Evolutionary conservation across 2,797 vertebrate genomes (phyloP).

Genomic region (Bradypus variegatus): DNA sequence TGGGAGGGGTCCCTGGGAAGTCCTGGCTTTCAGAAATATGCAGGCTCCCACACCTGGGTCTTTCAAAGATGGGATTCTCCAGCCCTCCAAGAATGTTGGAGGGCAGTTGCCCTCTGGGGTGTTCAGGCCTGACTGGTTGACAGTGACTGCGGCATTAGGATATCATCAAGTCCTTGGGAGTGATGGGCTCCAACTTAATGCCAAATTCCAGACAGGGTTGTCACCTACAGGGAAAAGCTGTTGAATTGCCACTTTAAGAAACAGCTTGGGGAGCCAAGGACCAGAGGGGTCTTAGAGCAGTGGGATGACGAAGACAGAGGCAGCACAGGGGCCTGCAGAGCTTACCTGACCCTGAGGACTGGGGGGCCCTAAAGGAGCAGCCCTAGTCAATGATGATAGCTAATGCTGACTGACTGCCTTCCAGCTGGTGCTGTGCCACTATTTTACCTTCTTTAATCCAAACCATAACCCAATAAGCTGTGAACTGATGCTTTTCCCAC

Average conservation of each 20-base stretch:
- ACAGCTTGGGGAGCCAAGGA: background rate
- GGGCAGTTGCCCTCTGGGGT: background rate
- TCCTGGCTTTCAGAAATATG: background rate
- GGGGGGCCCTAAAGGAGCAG: background rate
- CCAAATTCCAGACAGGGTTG: background rate
- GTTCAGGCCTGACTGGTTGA: background rate
- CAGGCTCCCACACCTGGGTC: background rate
- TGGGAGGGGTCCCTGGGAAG: background rate
- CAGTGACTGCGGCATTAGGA: background rate
- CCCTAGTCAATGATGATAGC: background rate
- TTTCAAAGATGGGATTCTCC: background rate
- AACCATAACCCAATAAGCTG: background rate
- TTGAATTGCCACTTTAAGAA: background rate
- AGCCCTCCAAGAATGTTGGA: background rate
- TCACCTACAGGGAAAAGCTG: background rate
- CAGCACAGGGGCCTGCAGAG: background rate
- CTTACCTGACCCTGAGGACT: accelerated
- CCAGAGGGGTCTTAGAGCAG: background rate
- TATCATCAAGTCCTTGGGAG: background rate
- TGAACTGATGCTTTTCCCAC: background rate
- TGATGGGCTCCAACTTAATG: background rate
- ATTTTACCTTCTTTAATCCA: background rate
- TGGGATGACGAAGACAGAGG: background rate
- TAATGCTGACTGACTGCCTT: accelerated
- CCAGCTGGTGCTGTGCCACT: background rate